These are phyloP conservation scores for Mormyrops attenuatus DNA, from an alignment of 2,797 vertebrate genomes.

Conservation along the genomic window DNA sequence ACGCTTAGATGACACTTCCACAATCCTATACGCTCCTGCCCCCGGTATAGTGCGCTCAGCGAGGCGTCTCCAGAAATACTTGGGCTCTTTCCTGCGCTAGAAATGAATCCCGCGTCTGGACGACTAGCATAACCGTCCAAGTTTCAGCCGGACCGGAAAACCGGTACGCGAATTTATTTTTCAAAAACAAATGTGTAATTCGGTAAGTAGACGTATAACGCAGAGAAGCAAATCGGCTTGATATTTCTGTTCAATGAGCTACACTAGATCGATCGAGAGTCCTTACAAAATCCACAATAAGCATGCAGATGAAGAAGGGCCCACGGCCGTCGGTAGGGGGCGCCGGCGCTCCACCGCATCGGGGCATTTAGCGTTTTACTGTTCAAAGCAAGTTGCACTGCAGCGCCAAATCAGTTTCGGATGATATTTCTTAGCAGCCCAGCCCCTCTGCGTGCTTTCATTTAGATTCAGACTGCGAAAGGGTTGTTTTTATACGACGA, in stretches of 20 bases:
- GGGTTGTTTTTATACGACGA: not conserved
- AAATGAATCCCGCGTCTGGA: not conserved
- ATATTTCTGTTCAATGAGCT: not conserved
- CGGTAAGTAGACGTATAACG: not conserved
- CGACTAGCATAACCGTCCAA: not conserved
- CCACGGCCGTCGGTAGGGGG: conserved; percentile 52
- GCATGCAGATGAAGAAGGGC: not conserved
- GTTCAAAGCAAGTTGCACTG: not conserved
- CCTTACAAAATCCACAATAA: not conserved
- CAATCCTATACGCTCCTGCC: not conserved
- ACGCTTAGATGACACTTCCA: not conserved
- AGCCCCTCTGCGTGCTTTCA: not conserved
- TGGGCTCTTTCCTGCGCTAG: not conserved
- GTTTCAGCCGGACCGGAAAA: not conserved
- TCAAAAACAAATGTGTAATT: not conserved
- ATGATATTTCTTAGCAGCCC: not conserved
- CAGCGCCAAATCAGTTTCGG: not conserved
- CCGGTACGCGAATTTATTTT: not conserved
- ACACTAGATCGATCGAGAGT: not conserved
- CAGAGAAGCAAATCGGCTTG: not conserved
- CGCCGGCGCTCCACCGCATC: conserved; percentile 52
- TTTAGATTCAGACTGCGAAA: not conserved
- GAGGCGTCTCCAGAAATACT: not conserved
- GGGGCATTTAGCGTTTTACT: not conserved
- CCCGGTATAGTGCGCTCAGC: not conserved